Percentiles rank a stretch among this genome's conserved stretches.
phyloP scores from a whole-genome alignment of 2,113 vertebrate species.

The Pionites leucogaster region DNA sequence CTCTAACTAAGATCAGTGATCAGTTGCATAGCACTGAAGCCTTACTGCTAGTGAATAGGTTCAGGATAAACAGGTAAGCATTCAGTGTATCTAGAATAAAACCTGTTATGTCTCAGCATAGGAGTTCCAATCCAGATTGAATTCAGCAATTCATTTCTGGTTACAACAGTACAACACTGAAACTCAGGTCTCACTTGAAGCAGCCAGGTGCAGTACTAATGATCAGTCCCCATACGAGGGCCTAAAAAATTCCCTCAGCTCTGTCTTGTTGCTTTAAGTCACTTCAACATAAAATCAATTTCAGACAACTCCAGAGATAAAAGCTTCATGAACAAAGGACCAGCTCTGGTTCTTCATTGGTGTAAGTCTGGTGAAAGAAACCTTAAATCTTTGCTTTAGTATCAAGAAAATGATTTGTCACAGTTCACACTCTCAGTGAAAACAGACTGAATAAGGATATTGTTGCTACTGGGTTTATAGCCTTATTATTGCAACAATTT shows the following conservation, averaged over 20 bases:
- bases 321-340: background rate
- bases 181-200: background rate
- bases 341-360: background rate
- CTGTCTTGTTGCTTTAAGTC: background rate
- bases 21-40: background rate
- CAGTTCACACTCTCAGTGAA: background rate
- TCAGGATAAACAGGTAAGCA: background rate
- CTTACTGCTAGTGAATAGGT: background rate
- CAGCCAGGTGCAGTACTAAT: background rate
- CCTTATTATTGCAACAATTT: background rate
- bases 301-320: background rate
- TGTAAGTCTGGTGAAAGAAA: background rate
- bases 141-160: background rate
- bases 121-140: background rate
- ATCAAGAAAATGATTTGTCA: background rate
- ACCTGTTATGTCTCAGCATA: background rate
- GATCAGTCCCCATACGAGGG: background rate
- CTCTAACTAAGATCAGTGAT: background rate
- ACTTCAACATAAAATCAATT: background rate
- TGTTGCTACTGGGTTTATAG: background rate
- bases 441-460: background rate
- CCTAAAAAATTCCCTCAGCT: background rate
- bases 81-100: background rate
- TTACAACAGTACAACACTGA: background rate
- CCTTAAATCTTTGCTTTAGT: background rate